phyloP scores from a whole-genome alignment of 2,113 vertebrate species.

The Nicator chloris region DNA sequence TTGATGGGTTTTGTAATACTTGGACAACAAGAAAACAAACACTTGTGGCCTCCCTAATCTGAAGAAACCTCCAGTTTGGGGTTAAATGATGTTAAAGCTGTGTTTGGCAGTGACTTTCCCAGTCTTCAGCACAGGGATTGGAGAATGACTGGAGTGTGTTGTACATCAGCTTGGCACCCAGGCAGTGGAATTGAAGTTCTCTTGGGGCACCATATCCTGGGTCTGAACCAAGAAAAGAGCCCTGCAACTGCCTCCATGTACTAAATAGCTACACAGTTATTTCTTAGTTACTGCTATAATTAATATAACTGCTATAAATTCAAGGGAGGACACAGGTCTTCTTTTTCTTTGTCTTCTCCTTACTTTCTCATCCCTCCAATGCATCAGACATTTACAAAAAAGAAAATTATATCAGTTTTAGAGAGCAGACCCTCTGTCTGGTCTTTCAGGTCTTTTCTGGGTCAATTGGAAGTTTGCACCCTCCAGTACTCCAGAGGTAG shows the following conservation, averaged over 20 bases:
- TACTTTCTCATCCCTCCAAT: background rate
- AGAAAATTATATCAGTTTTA: background rate
- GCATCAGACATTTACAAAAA: background rate
- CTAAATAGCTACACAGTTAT: background rate
- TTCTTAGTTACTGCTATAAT: background rate
- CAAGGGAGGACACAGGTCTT: background rate
- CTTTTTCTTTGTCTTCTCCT: background rate
- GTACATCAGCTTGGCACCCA: background rate
- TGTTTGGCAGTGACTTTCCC: background rate
- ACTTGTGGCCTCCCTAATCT: background rate
- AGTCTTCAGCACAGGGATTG: background rate
- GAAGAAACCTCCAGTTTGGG: background rate
- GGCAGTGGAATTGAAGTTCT: fast-evolving
- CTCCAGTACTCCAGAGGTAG: background rate
- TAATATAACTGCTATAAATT: background rate
- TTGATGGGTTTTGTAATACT: background rate
- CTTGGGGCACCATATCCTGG: background rate
- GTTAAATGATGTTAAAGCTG: background rate
- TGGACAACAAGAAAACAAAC: background rate
- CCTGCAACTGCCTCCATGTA: background rate
- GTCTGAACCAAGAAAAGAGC: background rate
- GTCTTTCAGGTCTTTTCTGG: background rate
- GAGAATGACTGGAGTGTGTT: background rate
- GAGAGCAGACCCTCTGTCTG: background rate
- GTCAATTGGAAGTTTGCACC: background rate